Evolutionary conservation across 2,797 vertebrate genomes (phyloP).

Genomic region (Limnodromus scolopaceus): DNA sequence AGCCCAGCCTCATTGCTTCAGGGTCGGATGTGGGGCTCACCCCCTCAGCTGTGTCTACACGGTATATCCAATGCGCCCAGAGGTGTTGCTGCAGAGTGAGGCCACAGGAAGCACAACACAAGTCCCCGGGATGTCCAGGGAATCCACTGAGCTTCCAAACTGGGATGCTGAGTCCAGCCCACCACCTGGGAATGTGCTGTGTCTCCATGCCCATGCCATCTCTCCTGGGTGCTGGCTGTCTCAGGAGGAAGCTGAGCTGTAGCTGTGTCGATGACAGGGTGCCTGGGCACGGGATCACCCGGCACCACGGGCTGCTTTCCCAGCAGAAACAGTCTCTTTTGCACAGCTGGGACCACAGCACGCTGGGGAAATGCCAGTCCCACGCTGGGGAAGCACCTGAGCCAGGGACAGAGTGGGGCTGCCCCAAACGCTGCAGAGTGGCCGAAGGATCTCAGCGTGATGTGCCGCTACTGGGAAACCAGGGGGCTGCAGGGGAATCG

Average conservation of each 20-base stretch:
- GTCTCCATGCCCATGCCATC: accelerated
- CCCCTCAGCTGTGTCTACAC: accelerated
- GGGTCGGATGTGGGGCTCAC: accelerated
- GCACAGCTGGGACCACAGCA: not conserved
- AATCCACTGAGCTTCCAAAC: not conserved
- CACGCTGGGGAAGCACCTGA: not conserved
- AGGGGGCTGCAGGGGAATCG: not conserved
- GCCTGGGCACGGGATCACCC: accelerated
- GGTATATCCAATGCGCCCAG: accelerated
- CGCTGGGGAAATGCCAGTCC: accelerated
- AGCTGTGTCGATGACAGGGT: accelerated
- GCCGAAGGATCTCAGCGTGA: not conserved
- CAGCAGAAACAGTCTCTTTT: not conserved
- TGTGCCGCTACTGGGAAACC: accelerated
- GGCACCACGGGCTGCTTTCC: not conserved
- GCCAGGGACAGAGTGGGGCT: not conserved
- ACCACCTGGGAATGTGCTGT: not conserved
- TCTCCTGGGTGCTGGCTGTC: not conserved
- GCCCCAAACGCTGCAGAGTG: not conserved
- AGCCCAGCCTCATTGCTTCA: not conserved
- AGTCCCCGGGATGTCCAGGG: not conserved
- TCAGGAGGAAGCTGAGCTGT: not conserved
- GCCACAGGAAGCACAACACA: not conserved
- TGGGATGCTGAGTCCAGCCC: not conserved
- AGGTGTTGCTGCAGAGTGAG: not conserved